phyloP scores from a whole-genome alignment of 2,113 vertebrate genomes.

The Lutjanus erythropterus region DNA sequence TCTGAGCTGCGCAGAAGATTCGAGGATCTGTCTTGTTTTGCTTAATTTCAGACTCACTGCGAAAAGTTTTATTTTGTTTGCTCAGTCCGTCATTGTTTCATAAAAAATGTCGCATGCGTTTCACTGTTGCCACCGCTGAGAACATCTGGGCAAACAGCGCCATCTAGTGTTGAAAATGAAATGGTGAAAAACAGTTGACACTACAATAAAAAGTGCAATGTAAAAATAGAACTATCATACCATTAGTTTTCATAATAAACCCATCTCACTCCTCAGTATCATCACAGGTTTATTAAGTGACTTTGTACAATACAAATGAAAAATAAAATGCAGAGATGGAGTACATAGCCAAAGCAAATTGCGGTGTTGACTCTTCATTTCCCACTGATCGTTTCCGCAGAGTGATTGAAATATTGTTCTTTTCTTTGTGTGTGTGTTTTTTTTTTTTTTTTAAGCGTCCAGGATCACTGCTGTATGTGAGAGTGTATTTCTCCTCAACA shows the following conservation, averaged over 20 bases:
- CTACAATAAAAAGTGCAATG: neutral
- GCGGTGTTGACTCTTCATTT: slow-evolving; percentile 87
- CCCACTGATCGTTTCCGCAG: slow-evolving; percentile 82
- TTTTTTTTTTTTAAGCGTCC: slow-evolving; percentile 30
- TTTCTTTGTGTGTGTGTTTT: too few species aligned
- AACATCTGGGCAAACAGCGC: neutral
- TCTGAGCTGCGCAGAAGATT: slow-evolving; percentile 11
- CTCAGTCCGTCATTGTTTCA: neutral
- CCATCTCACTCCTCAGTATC: slow-evolving; percentile 67
- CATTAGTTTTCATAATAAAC: slow-evolving; percentile 34
- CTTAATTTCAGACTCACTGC: neutral
- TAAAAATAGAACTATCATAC: too few species aligned
- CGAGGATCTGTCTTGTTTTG: slow-evolving; percentile 2
- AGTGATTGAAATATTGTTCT: slow-evolving; percentile 56
- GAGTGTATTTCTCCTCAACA: slow-evolving; percentile 51
- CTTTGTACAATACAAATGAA: slow-evolving; percentile 99
- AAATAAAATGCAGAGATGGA: slow-evolving; percentile 95
- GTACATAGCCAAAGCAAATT: slow-evolving; percentile 96
- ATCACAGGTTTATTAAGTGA: slow-evolving; percentile 99
- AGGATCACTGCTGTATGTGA: slow-evolving; percentile 24
- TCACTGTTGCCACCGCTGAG: fast-evolving
- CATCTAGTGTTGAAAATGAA: slow-evolving; percentile 41
- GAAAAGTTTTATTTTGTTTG: neutral
- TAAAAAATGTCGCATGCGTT: neutral
- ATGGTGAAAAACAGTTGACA: neutral